These are phyloP conservation scores for Neotoma lepida DNA, from an alignment of 2,113 vertebrate genomes.

Conservation along the genomic window DNA sequence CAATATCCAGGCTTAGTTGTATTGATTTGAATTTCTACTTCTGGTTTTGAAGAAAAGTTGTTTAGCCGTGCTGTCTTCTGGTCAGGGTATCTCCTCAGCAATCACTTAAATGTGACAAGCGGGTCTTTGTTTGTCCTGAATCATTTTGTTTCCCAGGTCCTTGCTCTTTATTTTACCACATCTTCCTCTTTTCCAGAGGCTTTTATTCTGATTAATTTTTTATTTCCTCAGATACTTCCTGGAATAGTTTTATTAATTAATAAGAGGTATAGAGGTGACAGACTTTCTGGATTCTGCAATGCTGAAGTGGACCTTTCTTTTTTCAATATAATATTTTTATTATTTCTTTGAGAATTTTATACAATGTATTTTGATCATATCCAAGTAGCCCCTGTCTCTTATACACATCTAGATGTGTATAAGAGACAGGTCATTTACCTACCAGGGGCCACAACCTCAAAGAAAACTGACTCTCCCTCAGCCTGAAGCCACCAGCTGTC, in stretches of 20 bases:
- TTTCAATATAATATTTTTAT: background rate
- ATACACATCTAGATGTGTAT: too few relatives aligned
- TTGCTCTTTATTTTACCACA: background rate
- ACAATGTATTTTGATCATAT: background rate
- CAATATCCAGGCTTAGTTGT: background rate
- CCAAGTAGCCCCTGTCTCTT: too few relatives aligned
- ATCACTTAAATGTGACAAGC: background rate
- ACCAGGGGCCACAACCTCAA: background rate
- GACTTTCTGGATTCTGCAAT: background rate
- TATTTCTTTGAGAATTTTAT: background rate
- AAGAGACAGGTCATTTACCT: too few relatives aligned
- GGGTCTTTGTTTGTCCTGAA: background rate
- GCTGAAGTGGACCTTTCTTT: background rate
- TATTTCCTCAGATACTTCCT: background rate
- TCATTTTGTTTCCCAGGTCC: background rate
- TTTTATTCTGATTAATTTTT: conserved; percentile 20
- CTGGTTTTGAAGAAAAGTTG: background rate
- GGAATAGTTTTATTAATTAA: background rate
- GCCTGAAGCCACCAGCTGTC: too few relatives aligned
- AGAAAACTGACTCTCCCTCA: background rate
- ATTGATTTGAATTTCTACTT: background rate
- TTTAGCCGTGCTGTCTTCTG: background rate
- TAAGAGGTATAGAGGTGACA: background rate
- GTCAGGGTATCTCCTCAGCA: background rate
- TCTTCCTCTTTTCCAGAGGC: background rate